A percentile compares a stretch with the other conserved stretches of the same genome.
These are phyloP conservation scores for Pocillopora meandrina DNA, from an alignment of 92 coral and sea anemone genomes.

Conservation along the genomic window DNA sequence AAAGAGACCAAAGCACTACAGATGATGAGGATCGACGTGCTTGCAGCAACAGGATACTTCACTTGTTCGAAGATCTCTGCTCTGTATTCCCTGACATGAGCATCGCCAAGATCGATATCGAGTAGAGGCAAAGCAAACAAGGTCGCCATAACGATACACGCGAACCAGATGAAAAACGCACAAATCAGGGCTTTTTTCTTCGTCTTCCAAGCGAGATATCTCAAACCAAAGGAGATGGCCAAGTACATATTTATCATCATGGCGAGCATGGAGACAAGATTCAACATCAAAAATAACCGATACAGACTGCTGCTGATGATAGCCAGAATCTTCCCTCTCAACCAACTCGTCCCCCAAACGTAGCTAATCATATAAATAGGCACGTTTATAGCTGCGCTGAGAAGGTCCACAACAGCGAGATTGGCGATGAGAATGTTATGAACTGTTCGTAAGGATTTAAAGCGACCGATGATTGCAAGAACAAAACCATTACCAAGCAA, in stretches of 20 bases:
- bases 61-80: background rate
- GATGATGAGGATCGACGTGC: background rate
- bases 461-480: constrained; percentile 1
- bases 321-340: background rate
- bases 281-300: background rate
- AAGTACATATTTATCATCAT: constrained; percentile 4
- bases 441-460: constrained; percentile 21
- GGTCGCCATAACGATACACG: background rate
- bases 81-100: background rate
- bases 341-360: background rate
- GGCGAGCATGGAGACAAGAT: constrained; percentile 10
- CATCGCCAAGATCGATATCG: background rate
- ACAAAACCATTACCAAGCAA: constrained; percentile 1
- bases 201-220: background rate
- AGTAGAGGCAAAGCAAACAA: background rate
- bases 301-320: background rate
- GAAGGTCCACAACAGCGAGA: background rate
- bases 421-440: background rate
- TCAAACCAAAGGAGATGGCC: background rate
- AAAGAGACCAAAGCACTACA: background rate
- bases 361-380: background rate
- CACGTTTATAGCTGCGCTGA: background rate
- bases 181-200: background rate
- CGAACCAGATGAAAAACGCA: background rate
- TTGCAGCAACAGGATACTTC: background rate